A percentile compares a stretch with the other conserved stretches of the same genome.
These are phyloP conservation scores for Cepaea nemoralis DNA, from an alignment of 1,140 invertebrate genomes.

Conservation along the genomic window DNA sequence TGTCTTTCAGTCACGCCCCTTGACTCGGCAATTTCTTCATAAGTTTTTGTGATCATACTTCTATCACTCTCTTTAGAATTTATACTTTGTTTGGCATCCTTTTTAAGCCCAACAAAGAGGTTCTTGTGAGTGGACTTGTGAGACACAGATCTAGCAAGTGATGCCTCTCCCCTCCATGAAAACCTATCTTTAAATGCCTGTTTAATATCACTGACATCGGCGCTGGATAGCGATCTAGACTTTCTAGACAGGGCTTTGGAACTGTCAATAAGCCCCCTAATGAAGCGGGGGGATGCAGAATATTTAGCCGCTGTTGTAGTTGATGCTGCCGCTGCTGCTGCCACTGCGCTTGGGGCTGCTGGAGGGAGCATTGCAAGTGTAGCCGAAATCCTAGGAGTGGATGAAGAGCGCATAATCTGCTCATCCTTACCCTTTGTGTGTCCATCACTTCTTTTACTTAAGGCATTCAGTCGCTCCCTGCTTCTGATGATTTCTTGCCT, in stretches of 20 bases:
- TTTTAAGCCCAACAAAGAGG: neutral
- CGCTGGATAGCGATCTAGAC: constrained; percentile 29
- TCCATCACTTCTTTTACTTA: neutral
- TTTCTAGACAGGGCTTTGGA: constrained; percentile 25
- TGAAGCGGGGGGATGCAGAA: neutral
- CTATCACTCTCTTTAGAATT: neutral
- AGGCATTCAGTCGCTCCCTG: neutral
- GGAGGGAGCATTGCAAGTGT: neutral
- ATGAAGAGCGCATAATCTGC: neutral
- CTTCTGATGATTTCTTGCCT: constrained; percentile 15
- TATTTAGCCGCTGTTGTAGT: neutral
- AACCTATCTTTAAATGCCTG: constrained; percentile 23
- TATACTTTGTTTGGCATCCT: neutral
- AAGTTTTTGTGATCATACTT: neutral
- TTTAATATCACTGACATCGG: constrained; percentile 13
- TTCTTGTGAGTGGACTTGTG: neutral
- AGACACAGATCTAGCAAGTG: neutral
- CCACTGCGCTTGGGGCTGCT: neutral
- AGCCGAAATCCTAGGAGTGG: neutral
- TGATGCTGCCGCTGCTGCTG: too few species aligned
- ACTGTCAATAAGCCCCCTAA: neutral
- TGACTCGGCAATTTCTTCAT: neutral
- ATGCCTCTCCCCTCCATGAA: constrained; percentile 32
- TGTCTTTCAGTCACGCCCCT: neutral
- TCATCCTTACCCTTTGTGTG: neutral